phyloP scores from a whole-genome alignment of 2,113 vertebrate genomes.

The Xenopus laevis region DNA sequence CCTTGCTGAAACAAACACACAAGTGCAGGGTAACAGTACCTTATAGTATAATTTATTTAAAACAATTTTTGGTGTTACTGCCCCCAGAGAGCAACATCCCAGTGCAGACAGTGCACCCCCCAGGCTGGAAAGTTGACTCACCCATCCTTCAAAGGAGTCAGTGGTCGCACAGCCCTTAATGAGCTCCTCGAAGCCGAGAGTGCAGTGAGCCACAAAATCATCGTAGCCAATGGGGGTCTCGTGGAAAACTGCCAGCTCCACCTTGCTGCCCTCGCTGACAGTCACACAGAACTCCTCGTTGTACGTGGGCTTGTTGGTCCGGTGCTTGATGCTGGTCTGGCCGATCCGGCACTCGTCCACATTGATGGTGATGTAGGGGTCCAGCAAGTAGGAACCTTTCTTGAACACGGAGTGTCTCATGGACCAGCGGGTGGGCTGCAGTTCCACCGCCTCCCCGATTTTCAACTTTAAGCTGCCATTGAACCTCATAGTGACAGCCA shows the following conservation, averaged over 20 bases:
- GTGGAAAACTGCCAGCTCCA: constrained; percentile 92
- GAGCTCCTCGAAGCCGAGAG: constrained; percentile 82
- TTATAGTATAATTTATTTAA: no score
- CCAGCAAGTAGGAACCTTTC: constrained; percentile 74
- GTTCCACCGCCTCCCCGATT: constrained; percentile 88
- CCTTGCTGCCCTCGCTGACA: constrained; percentile 74
- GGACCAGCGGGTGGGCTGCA: constrained; percentile 88
- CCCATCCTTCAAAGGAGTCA: constrained; percentile 90
- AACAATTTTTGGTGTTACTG: no score
- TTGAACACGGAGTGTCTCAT: constrained; percentile 85
- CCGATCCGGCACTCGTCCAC: constrained; percentile 90
- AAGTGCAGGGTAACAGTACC: no score
- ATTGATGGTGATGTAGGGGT: constrained; percentile 91
- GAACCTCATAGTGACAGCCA: constrained; percentile 83
- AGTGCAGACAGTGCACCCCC: no score
- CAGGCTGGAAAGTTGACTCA: constrained; percentile 63
- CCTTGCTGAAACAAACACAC: no score
- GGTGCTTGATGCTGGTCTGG: constrained; percentile 90
- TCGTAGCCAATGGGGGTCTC: constrained; percentile 96
- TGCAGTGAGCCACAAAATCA: constrained; percentile 96
- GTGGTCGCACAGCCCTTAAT: constrained; percentile 68
- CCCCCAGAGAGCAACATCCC: no score
- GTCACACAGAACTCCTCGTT: constrained; percentile 90
- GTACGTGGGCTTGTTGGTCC: constrained; percentile 90
- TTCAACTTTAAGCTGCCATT: constrained; percentile 87